phyloP scores from a whole-genome alignment of 2,113 vertebrate genomes.

The Xerus inauris region DNA sequence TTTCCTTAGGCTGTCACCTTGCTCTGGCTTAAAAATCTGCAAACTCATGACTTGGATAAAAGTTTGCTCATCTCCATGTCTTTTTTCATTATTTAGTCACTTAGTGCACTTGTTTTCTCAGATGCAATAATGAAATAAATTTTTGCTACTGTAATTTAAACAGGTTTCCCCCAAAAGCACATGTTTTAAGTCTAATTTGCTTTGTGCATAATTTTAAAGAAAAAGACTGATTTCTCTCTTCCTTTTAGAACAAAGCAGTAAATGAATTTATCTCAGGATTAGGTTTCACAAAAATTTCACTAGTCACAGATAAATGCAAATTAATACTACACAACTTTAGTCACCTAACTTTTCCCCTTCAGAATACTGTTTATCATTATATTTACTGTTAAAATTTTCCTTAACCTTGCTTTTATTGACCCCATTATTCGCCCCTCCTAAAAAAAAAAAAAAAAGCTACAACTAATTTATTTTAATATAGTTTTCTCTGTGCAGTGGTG shows the following conservation, averaged over 20 bases:
- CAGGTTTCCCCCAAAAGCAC: background rate
- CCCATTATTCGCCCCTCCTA: background rate
- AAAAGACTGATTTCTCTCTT: background rate
- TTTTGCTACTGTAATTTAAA: background rate
- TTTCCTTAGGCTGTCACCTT: background rate
- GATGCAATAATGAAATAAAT: background rate
- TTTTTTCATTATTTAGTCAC: background rate
- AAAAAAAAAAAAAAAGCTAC: constrained; percentile 35
- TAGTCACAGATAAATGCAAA: constrained; percentile 62
- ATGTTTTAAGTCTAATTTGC: constrained; percentile 61
- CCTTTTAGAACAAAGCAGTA: constrained; percentile 67
- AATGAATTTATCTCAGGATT: constrained; percentile 53
- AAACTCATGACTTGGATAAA: background rate
- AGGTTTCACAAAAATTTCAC: constrained; percentile 42
- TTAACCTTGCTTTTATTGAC: background rate
- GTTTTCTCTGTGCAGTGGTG: constrained; percentile 37
- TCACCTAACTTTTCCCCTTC: background rate
- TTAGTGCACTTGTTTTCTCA: background rate
- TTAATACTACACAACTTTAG: constrained; percentile 54
- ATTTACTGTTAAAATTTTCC: background rate
- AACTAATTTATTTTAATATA: constrained; percentile 60
- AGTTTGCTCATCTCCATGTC: background rate
- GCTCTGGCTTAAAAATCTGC: background rate
- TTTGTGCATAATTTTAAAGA: constrained; percentile 47
- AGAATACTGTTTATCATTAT: background rate